A percentile compares a stretch with the other conserved stretches of the same genome.
Conservation (phyloP, 2,113 vertebrate genomes). For the Sciurus niger region DNA sequence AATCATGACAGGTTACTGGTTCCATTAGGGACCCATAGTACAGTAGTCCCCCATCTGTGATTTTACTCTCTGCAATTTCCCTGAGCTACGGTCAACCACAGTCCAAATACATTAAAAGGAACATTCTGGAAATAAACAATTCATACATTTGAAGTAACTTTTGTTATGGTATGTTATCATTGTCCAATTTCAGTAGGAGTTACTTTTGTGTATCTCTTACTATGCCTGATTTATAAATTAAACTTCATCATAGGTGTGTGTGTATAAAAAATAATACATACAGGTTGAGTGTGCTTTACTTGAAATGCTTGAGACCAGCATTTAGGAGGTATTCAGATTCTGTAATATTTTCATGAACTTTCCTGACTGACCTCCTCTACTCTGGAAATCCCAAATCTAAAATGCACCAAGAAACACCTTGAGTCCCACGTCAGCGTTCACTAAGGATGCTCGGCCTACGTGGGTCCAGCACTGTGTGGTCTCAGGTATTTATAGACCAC, state of each 20-base stretch:
- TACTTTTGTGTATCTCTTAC: background rate
- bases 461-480: background rate
- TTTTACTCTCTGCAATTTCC: no score
- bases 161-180: background rate
- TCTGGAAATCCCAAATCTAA: background rate
- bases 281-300: background rate
- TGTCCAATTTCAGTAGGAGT: background rate
- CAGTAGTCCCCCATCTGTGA: background rate
- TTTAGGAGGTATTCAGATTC: background rate
- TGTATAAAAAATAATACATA: background rate
- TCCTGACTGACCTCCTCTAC: background rate
- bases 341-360: background rate
- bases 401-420: no score
- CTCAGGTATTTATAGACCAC: no score
- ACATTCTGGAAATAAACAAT: background rate
- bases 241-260: background rate
- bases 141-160: background rate
- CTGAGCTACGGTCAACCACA: background rate
- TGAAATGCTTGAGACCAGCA: background rate
- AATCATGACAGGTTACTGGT: background rate
- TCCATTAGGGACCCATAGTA: background rate
- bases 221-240: background rate
- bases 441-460: no score
- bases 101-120: background rate
- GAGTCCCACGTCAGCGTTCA: rapidly evolving